Evolutionary conservation across 2,888 invertebrate genomes (phyloP), one percentile per base, ranked within the genome.

Genomic region (Limnephilus rhombicus): DNA sequence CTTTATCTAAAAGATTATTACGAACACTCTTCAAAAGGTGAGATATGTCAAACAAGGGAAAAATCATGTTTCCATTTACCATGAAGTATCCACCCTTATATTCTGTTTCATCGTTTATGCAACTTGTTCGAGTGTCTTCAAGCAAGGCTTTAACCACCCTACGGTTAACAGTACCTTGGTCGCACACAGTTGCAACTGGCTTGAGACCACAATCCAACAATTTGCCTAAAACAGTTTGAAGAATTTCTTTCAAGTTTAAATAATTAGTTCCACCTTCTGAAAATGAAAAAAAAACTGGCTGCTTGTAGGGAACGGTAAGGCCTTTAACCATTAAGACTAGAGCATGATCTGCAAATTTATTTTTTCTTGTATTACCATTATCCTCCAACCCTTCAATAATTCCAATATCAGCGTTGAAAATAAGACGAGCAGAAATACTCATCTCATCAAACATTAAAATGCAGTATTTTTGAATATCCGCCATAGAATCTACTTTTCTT

Each of bases 1-100:
- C 29, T 29, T 81, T 81, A 81, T 81, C 31, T 81, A 81, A 81
- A 81, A 81, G 81, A 81, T 81, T 81, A 81, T 81, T 81, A 31
- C 81, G 81, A 81, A 81, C 81, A 29, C 81, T 29, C 18, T 53
- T 53, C 53, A 53, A 53, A 18, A 53, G 18, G 13, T 53, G 53
- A 53, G 53, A 15, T 3, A n/a, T 9, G 7, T 81, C 81, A 81
- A 81, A 81, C 3, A 81, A 15, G n/a, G 81, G 81, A 81, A 81
- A 81, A 81, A 81, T 81, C 13, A 31, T 81, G 31, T 81, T n/a
- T 13, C 12, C 29, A 81, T 81, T 31, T 13, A n/a, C 81, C n/a
- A 81, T 9, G 9, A 81, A 81, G 31, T 81, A 81, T 31, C 81
- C 81, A 31, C 81, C 81, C 31, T 3, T 81, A 29, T 81, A n/a